Evolutionary conservation across 2,888 invertebrate species (phyloP), one percentile per base, ranked within the genome.

Genomic region (Operophtera brumata): DNA sequence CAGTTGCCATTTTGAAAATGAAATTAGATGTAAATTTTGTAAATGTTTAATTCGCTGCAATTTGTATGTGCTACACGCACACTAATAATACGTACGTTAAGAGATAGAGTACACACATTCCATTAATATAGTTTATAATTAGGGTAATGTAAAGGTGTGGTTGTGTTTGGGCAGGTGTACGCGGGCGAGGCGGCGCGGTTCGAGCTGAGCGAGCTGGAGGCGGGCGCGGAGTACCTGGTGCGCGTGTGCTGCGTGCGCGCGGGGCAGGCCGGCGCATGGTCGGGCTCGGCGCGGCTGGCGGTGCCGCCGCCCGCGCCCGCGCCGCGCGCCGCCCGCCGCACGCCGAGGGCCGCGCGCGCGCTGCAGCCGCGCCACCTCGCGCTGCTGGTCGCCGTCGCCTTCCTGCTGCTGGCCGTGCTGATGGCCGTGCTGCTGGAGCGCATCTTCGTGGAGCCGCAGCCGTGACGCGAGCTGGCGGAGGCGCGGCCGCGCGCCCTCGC

Each of bases 201-300:
- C 77, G 90, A 90, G 78, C 82, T 94, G 78, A 90, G 92, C 84
- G 93, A 94, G 75, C 91, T 97, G 76, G 94, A 94, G 69, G 91
- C 94, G 47, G 95, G 95, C 70, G 92, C 92, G 50, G 94, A 95
- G 77, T 96, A 96, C 86, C 86, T 89, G 70, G 93, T 95, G 70
- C 93, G 96, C 50, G 96, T 97, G 61, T 94, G 94, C 84, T 94
- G 94, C 26, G 92, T 96, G 70, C 92, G 97, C 67, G 86, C 85
- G 47, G 91, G 92, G 69, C 90, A 95, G 65, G 82, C 92, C 56
- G 94, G 96, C 57, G 93, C 95, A 59, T 94, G 92, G 85, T 95
- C 96, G 62, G 91, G 92, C 48, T 81, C 92, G 45, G 83, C 93
- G 67, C 92, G 92, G 50, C 92, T 95, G 76, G 63, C 46, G 13